A percentile compares a stretch with the other conserved stretches of the same genome.
phyloP scores from a whole-genome alignment of 2,888 invertebrate species.

The Cheilosia pagana region DNA sequence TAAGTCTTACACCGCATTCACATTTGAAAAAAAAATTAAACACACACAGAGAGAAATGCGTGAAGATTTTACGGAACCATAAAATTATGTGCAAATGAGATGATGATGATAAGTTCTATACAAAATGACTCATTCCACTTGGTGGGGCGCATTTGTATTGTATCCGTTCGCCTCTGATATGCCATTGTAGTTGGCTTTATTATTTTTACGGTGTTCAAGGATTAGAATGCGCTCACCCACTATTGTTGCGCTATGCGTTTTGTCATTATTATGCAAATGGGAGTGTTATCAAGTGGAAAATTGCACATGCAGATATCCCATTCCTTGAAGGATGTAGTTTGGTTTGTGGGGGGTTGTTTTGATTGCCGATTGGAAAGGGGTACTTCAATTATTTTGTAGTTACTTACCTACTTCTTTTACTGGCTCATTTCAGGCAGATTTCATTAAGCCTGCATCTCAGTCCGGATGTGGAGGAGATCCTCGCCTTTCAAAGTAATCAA shows the following conservation, averaged over 20 bases:
- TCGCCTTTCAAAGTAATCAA: slow-evolving; percentile 6
- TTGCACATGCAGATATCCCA: slow-evolving; percentile 74
- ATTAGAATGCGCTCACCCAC: slow-evolving; percentile 59
- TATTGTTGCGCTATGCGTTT: slow-evolving; percentile 42
- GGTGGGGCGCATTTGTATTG: slow-evolving; percentile 48
- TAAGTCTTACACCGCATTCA: slow-evolving; percentile 16
- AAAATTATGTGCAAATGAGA: slow-evolving; percentile 72
- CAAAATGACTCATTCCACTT: slow-evolving; percentile 67
- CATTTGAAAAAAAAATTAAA: neutral
- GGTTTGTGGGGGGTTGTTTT: neutral
- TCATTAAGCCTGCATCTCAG: neutral
- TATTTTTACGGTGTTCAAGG: slow-evolving; percentile 67
- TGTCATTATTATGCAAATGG: slow-evolving; percentile 78
- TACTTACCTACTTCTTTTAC: too few species aligned
- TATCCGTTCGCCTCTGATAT: slow-evolving; percentile 10
- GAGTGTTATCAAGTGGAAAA: slow-evolving; percentile 79
- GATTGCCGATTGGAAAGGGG: neutral
- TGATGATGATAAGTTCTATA: slow-evolving; percentile 60
- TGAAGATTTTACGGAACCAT: slow-evolving; percentile 62
- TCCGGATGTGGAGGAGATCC: neutral
- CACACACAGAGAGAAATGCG: slow-evolving; percentile 26
- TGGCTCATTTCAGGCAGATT: neutral
- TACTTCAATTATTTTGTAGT: neutral
- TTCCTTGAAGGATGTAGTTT: slow-evolving; percentile 3
- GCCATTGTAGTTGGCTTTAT: slow-evolving; percentile 66